Conservation (phyloP, 1,140 invertebrate species). For the Lasaia peninsularis region DNA sequence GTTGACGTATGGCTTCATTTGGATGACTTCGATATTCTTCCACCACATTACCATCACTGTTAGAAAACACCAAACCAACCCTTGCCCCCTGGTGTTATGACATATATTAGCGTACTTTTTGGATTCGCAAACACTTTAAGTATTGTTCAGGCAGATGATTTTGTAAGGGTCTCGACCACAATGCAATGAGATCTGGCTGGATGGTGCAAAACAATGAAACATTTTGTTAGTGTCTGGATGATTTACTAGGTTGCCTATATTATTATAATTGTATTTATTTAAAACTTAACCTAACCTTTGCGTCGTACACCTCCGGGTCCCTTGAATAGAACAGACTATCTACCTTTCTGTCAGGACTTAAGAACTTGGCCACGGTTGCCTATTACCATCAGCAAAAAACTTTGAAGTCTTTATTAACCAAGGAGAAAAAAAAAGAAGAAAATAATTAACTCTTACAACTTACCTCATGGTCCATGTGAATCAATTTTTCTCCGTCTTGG, state of each 20-base stretch:
- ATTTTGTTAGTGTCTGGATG: conserved; percentile 50
- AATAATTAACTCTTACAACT: too few species aligned
- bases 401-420: too few species aligned
- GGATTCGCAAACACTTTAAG: conserved; percentile 9
- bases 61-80: neutral
- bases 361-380: too few species aligned
- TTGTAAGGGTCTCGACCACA: conserved; percentile 58
- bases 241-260: conserved; percentile 47
- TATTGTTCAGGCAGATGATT: conserved; percentile 37
- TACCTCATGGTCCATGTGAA: too few species aligned
- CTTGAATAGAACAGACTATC: too few species aligned
- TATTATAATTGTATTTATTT: conserved; percentile 1
- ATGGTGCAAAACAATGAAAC: conserved; percentile 67
- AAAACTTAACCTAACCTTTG: too few species aligned
- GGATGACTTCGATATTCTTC: conserved; percentile 62
- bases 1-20: conserved; percentile 71
- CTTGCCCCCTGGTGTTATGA: conserved; percentile 20
- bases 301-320: too few species aligned
- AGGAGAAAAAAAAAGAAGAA: too few species aligned
- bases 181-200: conserved; percentile 58
- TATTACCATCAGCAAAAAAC: too few species aligned
- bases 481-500: too few species aligned
- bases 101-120: conserved; percentile 13
- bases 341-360: too few species aligned
- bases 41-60: conserved; percentile 27